Evolutionary conservation across 1,140 invertebrate genomes (phyloP).

Genomic region (Ceratoteleas bidentatus): DNA sequence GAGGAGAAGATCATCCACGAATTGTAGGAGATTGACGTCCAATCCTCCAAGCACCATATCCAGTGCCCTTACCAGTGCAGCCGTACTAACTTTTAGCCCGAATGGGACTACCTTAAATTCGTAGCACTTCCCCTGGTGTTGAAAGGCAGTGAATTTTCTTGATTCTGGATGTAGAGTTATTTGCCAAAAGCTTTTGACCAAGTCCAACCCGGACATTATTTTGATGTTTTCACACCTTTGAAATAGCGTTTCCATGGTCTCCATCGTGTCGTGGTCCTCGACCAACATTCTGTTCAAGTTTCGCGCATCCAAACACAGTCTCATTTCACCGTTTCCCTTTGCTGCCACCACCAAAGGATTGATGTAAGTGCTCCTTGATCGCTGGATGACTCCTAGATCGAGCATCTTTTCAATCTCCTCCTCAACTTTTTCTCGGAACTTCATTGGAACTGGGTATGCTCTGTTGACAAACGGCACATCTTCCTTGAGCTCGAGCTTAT

Average conservation of each 20-base stretch:
- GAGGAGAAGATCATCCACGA: not conserved
- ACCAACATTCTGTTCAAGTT: not conserved
- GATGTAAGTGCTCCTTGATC: not conserved
- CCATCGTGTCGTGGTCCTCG: not conserved
- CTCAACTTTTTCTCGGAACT: not conserved
- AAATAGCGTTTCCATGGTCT: not conserved
- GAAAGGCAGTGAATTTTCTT: slow-evolving; percentile 44
- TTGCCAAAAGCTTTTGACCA: slow-evolving; percentile 22
- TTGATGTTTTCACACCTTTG: not conserved
- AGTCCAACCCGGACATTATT: slow-evolving; percentile 15
- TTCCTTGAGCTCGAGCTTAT: not conserved
- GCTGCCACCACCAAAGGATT: not conserved
- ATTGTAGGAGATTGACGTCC: slow-evolving; percentile 7
- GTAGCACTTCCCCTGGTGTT: slow-evolving; percentile 54
- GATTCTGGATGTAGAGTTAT: slow-evolving; percentile 11
- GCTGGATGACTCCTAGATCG: not conserved
- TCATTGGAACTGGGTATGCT: not conserved
- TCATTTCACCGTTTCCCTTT: not conserved
- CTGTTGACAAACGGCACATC: not conserved
- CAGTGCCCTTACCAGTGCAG: slow-evolving; percentile 8
- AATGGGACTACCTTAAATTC: slow-evolving; percentile 25
- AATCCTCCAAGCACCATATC: slow-evolving; percentile 7
- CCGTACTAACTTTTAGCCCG: slow-evolving; percentile 17
- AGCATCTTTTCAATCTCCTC: not conserved
- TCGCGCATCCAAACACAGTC: not conserved